A percentile compares a stretch with the other conserved stretches of the same genome.
These are phyloP conservation scores for Carterocephalus palaemon DNA, from an alignment of 2,888 invertebrate genomes.

Conservation along the genomic window DNA sequence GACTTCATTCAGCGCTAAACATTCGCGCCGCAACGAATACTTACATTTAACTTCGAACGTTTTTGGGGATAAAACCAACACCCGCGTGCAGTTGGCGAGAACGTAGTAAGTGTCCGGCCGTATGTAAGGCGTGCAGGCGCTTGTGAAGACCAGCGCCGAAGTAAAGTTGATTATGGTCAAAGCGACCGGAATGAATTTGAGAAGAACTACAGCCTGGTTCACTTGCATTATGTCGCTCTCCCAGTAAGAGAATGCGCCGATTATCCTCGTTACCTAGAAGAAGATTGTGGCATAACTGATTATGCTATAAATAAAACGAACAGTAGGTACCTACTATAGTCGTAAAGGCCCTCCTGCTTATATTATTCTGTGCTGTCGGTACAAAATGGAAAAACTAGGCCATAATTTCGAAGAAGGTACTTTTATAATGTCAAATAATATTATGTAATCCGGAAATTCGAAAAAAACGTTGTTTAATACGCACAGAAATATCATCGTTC, in stretches of 20 bases:
- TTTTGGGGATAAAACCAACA: constrained; percentile 38
- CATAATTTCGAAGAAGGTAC: too few species aligned
- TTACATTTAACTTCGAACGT: constrained; percentile 45
- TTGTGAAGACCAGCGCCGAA: constrained; percentile 55
- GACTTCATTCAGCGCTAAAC: too few species aligned
- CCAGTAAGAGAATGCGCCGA: constrained; percentile 61
- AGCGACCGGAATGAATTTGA: constrained; percentile 64
- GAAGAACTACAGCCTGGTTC: constrained; percentile 53
- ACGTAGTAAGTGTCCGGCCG: constrained; percentile 32
- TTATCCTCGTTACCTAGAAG: constrained; percentile 60
- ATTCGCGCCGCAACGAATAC: constrained; percentile 27
- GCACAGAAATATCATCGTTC: too few species aligned
- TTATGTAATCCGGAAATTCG: too few species aligned
- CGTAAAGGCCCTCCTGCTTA: too few species aligned
- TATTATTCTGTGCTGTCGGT: too few species aligned
- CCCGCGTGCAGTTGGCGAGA: constrained; percentile 53
- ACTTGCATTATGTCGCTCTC: constrained; percentile 63
- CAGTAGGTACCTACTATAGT: too few species aligned
- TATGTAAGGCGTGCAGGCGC: constrained; percentile 47
- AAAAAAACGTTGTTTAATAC: too few species aligned
- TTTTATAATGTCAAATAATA: too few species aligned
- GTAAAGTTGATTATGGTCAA: constrained; percentile 60
- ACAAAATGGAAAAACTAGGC: too few species aligned
- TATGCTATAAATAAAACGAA: too few species aligned
- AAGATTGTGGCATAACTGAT: constrained; percentile 11